These are phyloP conservation scores for Meloidogyne floridensis DNA, from an alignment of 1,140 invertebrate species.

Conservation along the genomic window DNA sequence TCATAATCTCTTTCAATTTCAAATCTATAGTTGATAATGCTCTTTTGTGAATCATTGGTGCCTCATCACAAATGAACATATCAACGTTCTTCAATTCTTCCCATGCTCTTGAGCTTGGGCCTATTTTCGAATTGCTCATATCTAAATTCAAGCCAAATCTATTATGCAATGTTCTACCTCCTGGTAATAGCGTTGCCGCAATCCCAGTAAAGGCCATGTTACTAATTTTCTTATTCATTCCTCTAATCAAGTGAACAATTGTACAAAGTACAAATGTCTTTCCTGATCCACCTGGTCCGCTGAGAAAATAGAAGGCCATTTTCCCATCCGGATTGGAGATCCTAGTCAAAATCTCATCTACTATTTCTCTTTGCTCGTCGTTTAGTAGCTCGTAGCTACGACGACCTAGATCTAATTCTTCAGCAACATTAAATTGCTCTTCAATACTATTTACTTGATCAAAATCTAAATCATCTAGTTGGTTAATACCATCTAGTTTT, in stretches of 20 bases:
- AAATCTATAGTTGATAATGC: slow-evolving; percentile 29
- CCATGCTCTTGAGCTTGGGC: slow-evolving; percentile 21
- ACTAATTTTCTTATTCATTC: slow-evolving; percentile 2
- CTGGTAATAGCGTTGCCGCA: slow-evolving; percentile 32
- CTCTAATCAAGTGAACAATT: slow-evolving; percentile 23
- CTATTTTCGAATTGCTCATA: slow-evolving; percentile 24
- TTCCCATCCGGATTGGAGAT: slow-evolving; percentile 9
- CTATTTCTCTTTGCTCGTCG: slow-evolving; percentile 4
- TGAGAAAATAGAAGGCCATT: slow-evolving; percentile 16
- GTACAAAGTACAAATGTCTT: slow-evolving; percentile 33
- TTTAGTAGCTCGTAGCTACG: slow-evolving; percentile 15
- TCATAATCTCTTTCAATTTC: slow-evolving; percentile 51
- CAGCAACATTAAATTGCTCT: slow-evolving; percentile 8
- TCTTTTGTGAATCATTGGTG: slow-evolving; percentile 34
- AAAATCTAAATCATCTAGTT: no score
- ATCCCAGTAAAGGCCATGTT: no score
- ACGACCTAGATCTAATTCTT: slow-evolving; percentile 17
- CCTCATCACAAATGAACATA: slow-evolving; percentile 46
- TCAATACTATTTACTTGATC: slow-evolving; percentile 6
- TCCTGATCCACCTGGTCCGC: no score
- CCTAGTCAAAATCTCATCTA: slow-evolving; percentile 15
- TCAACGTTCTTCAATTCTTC: slow-evolving; percentile 20
- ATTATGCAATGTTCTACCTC: slow-evolving; percentile 34
- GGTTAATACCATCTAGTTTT: not conserved
- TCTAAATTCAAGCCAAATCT: slow-evolving; percentile 24